These are phyloP conservation scores for Lacanobia wlatinum DNA, from an alignment of 2,888 invertebrate genomes.

Conservation along the genomic window DNA sequence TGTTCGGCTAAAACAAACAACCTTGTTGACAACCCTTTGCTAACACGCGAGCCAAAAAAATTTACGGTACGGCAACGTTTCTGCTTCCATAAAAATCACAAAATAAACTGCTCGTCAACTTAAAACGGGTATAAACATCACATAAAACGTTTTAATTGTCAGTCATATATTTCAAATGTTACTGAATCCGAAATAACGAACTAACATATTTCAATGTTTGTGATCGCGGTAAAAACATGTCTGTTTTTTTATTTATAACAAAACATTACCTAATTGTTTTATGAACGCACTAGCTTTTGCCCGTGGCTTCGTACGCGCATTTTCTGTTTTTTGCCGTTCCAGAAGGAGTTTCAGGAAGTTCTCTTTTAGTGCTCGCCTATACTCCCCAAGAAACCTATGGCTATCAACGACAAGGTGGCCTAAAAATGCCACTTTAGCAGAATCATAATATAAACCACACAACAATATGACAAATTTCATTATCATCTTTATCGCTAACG, in stretches of 20 bases:
- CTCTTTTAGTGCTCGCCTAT: no score
- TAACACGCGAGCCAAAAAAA: not conserved
- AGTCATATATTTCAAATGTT: not conserved
- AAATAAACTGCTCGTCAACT: conserved; percentile 7
- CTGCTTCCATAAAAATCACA: not conserved
- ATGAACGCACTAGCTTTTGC: no score
- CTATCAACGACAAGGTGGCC: no score
- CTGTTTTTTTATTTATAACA: not conserved
- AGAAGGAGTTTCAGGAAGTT: no score
- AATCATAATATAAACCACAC: no score
- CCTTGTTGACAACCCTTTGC: conserved; percentile 19
- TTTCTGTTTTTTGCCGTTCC: no score
- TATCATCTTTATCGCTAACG: no score
- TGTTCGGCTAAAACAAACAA: conserved; percentile 20
- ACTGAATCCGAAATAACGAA: not conserved
- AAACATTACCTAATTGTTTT: not conserved
- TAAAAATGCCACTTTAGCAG: no score
- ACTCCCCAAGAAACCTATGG: no score
- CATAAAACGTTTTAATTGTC: not conserved
- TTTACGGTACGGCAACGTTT: not conserved
- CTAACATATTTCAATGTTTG: not conserved
- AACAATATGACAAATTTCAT: no score
- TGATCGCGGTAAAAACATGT: not conserved
- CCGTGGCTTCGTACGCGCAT: no score
- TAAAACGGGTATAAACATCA: not conserved